phyloP scores from a whole-genome alignment of 2,113 vertebrate genomes.

The Orientallactaga bullata region DNA sequence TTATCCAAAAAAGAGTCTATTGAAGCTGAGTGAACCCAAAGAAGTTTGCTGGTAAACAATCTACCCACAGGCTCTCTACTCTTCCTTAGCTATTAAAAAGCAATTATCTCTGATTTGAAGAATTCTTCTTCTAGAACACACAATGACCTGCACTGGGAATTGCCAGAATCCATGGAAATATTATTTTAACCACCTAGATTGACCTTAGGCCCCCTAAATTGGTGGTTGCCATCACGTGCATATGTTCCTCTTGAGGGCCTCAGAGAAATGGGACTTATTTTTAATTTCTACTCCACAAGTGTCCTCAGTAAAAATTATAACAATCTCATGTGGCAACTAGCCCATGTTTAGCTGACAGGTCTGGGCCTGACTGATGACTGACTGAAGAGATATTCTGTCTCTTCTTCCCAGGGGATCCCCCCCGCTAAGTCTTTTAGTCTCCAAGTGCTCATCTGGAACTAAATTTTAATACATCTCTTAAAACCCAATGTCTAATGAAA shows the following conservation, averaged over 20 bases:
- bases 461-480: neutral
- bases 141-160: slow-evolving; percentile 31
- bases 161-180: neutral
- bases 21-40: slow-evolving; percentile 1
- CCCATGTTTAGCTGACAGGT: slow-evolving; percentile 41
- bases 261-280: slow-evolving; percentile 60
- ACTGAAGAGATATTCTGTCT: neutral
- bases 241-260: slow-evolving; percentile 37
- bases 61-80: neutral
- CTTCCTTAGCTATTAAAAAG: slow-evolving; percentile 32
- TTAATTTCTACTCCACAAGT: slow-evolving; percentile 51
- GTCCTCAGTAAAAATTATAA: slow-evolving; percentile 33
- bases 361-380: slow-evolving; percentile 44
- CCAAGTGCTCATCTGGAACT: neutral
- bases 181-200: slow-evolving; percentile 21
- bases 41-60: neutral
- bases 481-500: slow-evolving; percentile 16
- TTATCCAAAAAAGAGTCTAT: slow-evolving; percentile 9
- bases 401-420: neutral
- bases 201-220: slow-evolving; percentile 27
- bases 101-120: neutral
- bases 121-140: neutral
- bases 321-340: neutral
- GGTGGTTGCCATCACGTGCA: neutral
- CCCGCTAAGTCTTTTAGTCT: neutral